Evolutionary conservation across 2,888 invertebrate genomes (phyloP), one percentile per base, ranked within the genome.

Genomic region (Pachydiplax longipennis): DNA sequence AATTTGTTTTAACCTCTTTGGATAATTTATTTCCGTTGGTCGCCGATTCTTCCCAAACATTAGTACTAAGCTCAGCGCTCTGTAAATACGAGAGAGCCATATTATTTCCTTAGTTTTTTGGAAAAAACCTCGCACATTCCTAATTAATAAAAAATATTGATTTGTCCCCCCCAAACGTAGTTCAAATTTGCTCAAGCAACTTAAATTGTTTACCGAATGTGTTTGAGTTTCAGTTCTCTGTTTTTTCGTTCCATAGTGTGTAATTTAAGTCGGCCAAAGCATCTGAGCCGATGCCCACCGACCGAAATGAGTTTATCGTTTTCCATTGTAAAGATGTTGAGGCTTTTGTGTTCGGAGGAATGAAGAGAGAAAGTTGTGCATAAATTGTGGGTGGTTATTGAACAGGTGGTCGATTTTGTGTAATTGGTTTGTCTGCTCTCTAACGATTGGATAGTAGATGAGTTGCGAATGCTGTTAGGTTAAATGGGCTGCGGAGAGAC

Each of bases 111-210:
- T 31, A 73, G 73, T 73, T 73, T 73, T 73, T 31, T 10, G 12
- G 12, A 73, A 73, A 53, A 73, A 73, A 73, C 25, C 73, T 25
- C 73, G 31, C 73, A 31, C 73, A 73, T 31, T 73, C 73, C 73
- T 73, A 73, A 73, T 73, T 73, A 73, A 73, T 73, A 73, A 73
- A 73, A 73, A 73, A 73, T 73, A 73, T 73, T 73, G 73, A 73
- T 73, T 73, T 73, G 25, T 73, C 73, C 73, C 5, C 73, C 73
- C n/a, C 25, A 31, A 73, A 25, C 73, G 25, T 73, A 73, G 25
- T 31, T 31, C 73, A 73, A 73, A 73, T 73, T 73, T 73, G 31
- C 73, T 31, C 31, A 31, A n/a, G 73, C 25, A 31, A 73, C 73
- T 25, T 73, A 73, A 73, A 73, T 73, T 73, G 73, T 73, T 73